Percentiles rank a stretch among this genome's conserved stretches.
Evolutionary conservation across 2,888 invertebrate genomes (phyloP).

Genomic region (Lottia scabra): DNA sequence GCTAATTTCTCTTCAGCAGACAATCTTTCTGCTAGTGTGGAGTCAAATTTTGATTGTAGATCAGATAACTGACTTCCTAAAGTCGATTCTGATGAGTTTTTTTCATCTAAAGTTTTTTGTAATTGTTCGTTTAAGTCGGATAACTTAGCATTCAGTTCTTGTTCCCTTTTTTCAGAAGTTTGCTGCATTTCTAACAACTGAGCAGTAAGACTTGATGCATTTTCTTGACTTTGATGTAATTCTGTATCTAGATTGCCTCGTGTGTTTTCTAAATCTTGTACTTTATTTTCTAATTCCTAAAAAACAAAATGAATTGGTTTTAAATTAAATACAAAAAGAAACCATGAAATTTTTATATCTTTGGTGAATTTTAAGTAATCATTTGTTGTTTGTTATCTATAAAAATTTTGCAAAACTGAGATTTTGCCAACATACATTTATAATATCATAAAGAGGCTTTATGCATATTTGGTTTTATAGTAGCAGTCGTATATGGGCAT

Average conservation of each 20-base stretch:
- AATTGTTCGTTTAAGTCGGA: conserved; percentile 38
- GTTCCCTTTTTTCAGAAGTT: conserved; percentile 10
- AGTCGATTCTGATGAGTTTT: conserved; percentile 43
- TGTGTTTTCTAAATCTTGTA: conserved; percentile 58
- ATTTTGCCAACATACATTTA: too few species aligned
- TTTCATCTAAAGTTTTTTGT: conserved; percentile 42
- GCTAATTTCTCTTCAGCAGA: not conserved
- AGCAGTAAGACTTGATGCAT: conserved; percentile 27
- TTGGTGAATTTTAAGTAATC: too few species aligned
- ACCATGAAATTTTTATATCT: too few species aligned
- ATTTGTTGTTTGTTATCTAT: too few species aligned
- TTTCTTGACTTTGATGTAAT: conserved; percentile 34
- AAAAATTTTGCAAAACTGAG: too few species aligned
- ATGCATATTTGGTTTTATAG: too few species aligned
- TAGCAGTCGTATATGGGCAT: too few species aligned
- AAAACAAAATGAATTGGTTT: not conserved
- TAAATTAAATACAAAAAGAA: not conserved
- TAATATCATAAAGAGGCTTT: too few species aligned
- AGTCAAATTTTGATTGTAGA: conserved; percentile 44
- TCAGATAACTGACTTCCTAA: conserved; percentile 34
- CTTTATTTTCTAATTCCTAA: conserved; percentile 64
- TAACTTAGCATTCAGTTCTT: conserved; percentile 68
- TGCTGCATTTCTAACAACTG: conserved; percentile 12
- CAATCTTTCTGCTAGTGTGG: not conserved
- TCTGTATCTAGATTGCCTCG: conserved; percentile 46